Evolutionary conservation across 2,797 vertebrate species (phyloP), one percentile per base, ranked within the genome.

Genomic region (Hydrocynus forskahlii): DNA sequence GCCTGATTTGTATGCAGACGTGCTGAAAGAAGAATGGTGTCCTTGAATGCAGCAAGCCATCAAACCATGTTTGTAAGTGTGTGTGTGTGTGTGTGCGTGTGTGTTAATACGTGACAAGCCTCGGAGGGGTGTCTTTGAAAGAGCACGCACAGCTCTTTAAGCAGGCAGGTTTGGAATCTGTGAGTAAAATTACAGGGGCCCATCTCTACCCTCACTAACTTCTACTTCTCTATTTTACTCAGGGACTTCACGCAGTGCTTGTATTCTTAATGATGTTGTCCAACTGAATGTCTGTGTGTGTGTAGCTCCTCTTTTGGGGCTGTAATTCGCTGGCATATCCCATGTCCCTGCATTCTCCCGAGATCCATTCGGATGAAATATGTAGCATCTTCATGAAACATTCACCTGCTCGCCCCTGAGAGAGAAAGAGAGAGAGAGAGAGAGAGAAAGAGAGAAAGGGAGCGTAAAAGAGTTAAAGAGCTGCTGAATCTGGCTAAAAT

Each of bases 331-430:
- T 78, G 62, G 38, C 48, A 57, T 21, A n/a, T 35, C 35, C 63
- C 12, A 52, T 72, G 52, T 23, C 62, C 35, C 72, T 54, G 57
- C 57, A 64, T 88, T 81, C 84, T 81, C 76, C 52, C 81, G 86
- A 85, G 87, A 89, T 92, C 87, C 67, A 81, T 75, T 29, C 86
- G 80, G 79, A 91, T 92, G 81, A 92, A 91, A 92, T 90, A 92
- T 90, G 88, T 86, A 92, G 82, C 79, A 25, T 8, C 71, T 77
- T 89, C 90, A 92, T 94, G 80, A 90, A 93, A 92, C 84, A 89
- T 91, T 92, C 87, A 93, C 87, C 9, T 83, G 79, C 82, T 79
- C 80, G 66, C n/a, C 40, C 19, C 19, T 40, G 45, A n/a, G 23
- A 60, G 17, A 35, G 71, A 16, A 50, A 14, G 43, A 45, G 43